phyloP scores from a whole-genome alignment of 2,888 invertebrate genomes.

The Ornithoptera alexandrae region DNA sequence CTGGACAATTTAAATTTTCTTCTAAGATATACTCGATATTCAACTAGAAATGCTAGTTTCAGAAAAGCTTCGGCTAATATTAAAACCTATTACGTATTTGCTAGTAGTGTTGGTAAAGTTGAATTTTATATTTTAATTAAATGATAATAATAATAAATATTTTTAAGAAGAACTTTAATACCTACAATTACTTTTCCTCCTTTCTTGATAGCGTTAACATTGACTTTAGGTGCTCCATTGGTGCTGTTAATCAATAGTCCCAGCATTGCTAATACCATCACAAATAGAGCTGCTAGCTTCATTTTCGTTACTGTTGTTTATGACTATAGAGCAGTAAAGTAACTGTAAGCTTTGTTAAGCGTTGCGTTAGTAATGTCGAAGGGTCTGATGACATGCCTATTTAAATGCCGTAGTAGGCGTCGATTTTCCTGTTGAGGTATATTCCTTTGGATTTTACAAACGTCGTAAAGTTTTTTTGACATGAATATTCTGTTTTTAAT shows the following conservation, averaged over 20 bases:
- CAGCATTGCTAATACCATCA: conserved; percentile 40
- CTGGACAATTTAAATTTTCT: not conserved
- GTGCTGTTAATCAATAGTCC: conserved; percentile 38
- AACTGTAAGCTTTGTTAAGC: not conserved
- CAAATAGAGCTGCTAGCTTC: conserved; percentile 39
- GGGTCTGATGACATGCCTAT: not conserved
- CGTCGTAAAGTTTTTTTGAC: not conserved
- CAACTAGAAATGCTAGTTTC: not conserved
- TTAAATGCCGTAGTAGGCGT: not conserved
- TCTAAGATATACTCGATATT: not conserved
- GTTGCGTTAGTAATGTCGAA: not conserved
- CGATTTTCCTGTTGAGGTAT: conserved; percentile 12
- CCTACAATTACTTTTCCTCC: conserved; percentile 42
- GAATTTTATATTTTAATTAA: too few relatives aligned
- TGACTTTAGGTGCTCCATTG: conserved; percentile 42
- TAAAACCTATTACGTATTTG: not conserved
- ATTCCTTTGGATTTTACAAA: not conserved
- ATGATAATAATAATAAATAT: too few relatives aligned
- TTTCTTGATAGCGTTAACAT: conserved; percentile 38
- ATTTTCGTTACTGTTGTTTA: conserved; percentile 30
- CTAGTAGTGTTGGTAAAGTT: not conserved
- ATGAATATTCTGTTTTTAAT: not conserved
- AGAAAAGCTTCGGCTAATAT: not conserved
- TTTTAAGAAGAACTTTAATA: not conserved
- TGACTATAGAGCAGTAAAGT: not conserved